These are phyloP conservation scores for Halocynthia roretzi DNA, from an alignment of 23 tunicate genomes.

Conservation along the genomic window DNA sequence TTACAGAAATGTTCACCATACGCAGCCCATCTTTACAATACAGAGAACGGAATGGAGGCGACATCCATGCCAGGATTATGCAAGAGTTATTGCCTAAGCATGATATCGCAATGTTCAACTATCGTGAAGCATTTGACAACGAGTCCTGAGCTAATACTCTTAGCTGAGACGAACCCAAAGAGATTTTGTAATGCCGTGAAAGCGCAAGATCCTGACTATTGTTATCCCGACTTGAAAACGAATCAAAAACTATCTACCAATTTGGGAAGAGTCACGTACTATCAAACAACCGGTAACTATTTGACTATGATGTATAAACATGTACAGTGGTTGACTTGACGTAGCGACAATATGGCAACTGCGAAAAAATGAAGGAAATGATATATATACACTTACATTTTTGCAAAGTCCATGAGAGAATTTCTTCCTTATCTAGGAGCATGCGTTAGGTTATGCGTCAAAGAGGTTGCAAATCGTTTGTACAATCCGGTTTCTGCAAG, in stretches of 20 bases:
- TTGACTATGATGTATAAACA: background rate
- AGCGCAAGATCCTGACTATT: constrained; percentile 37
- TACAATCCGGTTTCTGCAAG: constrained; percentile 56
- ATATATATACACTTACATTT: background rate
- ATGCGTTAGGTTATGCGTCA: constrained; percentile 61
- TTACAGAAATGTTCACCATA: constrained; percentile 76
- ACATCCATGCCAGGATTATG: constrained; percentile 59
- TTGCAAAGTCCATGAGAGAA: background rate
- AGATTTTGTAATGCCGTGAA: constrained; percentile 5
- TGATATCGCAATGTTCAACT: background rate
- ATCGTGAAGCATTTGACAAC: constrained; percentile 10
- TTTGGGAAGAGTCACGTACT: constrained; percentile 22
- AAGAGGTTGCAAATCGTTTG: constrained; percentile 46
- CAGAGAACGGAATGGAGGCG: constrained; percentile 33
- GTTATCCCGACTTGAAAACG: constrained; percentile 45
- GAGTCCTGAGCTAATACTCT: background rate
- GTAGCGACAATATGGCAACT: background rate
- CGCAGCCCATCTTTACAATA: constrained; percentile 80
- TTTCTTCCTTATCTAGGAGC: constrained; percentile 18
- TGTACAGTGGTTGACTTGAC: background rate
- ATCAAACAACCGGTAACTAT: constrained; percentile 9
- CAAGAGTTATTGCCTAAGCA: constrained; percentile 17
- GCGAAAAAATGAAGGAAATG: background rate
- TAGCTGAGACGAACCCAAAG: background rate
- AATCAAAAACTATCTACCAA: constrained; percentile 8